Base-by-base conservation (phyloP, 2,797 vertebrate species). In the Silurus lanzhouensis region DNA sequence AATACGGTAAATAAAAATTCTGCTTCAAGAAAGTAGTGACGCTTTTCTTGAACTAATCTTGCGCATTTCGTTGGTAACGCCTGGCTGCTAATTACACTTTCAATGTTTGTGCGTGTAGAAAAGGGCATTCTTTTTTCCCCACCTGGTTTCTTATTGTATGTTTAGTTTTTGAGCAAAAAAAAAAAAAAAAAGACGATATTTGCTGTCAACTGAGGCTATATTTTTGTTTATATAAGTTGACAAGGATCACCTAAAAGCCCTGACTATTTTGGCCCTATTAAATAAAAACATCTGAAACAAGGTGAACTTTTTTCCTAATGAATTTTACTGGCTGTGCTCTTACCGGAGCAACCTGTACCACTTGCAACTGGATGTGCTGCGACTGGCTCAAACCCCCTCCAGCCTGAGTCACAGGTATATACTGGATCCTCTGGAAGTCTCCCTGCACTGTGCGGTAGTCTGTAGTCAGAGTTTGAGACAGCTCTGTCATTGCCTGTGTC, bases 401-500 rank as follows among this genome's bases (percentile, higher is more conserved):
- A 0, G 97, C 91, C 90, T 99, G 98, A 0, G 97, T 97, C 81
- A 99, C 96, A 0, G 98, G 98, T 91, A 99, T 99, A 91, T 99
- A 99, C 93, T 99, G 98, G 91, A 99, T 98, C 77, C 98, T 95
- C 92, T 98, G 98, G 91, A 96, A 99, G 88, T 99, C 98, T 0
- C 98, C 97, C 92, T 98, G 98, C 0, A 96, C 91, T 0, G 97
- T 96, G 63, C 98, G 95, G 91, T 98, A 99, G 92, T 99, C 98
- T 0, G 97, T 96, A 0, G 96, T 98, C 88, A 99, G 93, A 0
- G 97, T 98, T 91, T 99, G 98, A 22, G 98, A 99, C 58, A 99
- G 95, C 90, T 99, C 98, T 0, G 98, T 99, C 98, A 99, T 99
- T 10, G 98, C 98, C 92, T 99, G 98, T 0, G 98, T 99, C 92